Percentiles rank a stretch among this genome's conserved stretches.
Conservation (phyloP, 2,797 vertebrate species). For the Peromyscus nudipes region DNA sequence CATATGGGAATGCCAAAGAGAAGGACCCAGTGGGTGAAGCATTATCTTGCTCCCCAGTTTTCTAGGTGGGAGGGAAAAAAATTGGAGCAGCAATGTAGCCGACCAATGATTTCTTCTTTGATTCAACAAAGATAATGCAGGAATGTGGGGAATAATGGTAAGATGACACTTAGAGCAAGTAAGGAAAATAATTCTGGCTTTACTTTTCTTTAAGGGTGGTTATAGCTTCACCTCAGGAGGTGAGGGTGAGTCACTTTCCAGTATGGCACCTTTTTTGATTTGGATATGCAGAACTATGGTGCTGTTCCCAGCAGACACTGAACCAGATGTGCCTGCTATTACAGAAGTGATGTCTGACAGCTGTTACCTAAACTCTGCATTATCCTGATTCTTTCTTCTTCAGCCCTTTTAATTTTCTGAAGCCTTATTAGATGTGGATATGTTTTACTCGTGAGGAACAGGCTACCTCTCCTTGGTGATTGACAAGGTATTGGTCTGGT, state of each 20-base stretch:
- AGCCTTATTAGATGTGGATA: slow-evolving; percentile 73
- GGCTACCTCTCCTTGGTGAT: slow-evolving; percentile 75
- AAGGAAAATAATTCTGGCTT: not conserved
- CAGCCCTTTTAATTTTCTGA: slow-evolving; percentile 70
- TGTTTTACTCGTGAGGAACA: slow-evolving; percentile 61
- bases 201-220: slow-evolving; percentile 8
- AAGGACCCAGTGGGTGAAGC: not conserved
- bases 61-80: not conserved
- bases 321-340: slow-evolving; percentile 87
- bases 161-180: not conserved
- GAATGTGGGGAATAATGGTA: not conserved
- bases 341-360: slow-evolving; percentile 90
- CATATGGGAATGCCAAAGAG: not conserved
- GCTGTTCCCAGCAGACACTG: slow-evolving; percentile 42
- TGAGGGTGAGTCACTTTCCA: not conserved
- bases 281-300: not conserved
- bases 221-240: not conserved
- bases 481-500: slow-evolving; percentile 82
- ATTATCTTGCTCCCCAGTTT: not conserved
- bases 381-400: slow-evolving; percentile 53
- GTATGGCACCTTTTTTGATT: not conserved
- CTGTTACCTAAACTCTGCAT: slow-evolving; percentile 75
- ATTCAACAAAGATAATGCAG: not conserved
- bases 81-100: not conserved
- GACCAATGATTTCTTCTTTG: slow-evolving; percentile 35